Evolutionary conservation across 2,888 invertebrate species (phyloP).

Genomic region (Cerceris ruficornis): DNA sequence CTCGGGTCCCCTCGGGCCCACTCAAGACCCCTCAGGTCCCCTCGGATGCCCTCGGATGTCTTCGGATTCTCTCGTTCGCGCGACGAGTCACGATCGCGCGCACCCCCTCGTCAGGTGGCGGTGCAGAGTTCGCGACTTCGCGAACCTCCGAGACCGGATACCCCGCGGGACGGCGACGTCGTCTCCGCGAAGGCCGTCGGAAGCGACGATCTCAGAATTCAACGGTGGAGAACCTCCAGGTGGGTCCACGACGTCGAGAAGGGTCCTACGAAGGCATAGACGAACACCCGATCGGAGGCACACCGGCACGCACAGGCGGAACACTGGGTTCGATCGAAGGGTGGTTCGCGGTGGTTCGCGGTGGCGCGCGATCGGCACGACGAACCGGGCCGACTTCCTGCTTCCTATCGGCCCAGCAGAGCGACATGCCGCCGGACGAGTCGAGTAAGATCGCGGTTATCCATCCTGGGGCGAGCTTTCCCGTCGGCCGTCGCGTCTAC

Average conservation of each 20-base stretch:
- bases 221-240: too few relatives aligned
- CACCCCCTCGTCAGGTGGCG: too few relatives aligned
- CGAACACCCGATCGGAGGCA: neutral
- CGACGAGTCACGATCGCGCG: too few relatives aligned
- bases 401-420: slow-evolving; percentile 47
- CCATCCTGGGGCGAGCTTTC: slow-evolving; percentile 66
- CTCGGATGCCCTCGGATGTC: too few relatives aligned
- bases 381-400: slow-evolving; percentile 44
- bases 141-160: too few relatives aligned
- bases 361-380: slow-evolving; percentile 52
- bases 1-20: neutral
- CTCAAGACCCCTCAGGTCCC: too few relatives aligned
- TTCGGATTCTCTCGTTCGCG: too few relatives aligned
- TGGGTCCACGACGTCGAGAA: too few relatives aligned
- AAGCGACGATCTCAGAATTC: too few relatives aligned
- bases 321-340: neutral
- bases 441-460: slow-evolving; percentile 49
- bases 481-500: slow-evolving; percentile 56
- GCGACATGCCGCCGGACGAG: slow-evolving; percentile 46
- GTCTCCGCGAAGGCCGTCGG: too few relatives aligned
- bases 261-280: neutral
- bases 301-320: neutral
- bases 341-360: slow-evolving; percentile 19
- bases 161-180: too few relatives aligned
- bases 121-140: too few relatives aligned